These are phyloP conservation scores for Charaxes varanes DNA, from an alignment of 1,140 invertebrate genomes.

Conservation along the genomic window DNA sequence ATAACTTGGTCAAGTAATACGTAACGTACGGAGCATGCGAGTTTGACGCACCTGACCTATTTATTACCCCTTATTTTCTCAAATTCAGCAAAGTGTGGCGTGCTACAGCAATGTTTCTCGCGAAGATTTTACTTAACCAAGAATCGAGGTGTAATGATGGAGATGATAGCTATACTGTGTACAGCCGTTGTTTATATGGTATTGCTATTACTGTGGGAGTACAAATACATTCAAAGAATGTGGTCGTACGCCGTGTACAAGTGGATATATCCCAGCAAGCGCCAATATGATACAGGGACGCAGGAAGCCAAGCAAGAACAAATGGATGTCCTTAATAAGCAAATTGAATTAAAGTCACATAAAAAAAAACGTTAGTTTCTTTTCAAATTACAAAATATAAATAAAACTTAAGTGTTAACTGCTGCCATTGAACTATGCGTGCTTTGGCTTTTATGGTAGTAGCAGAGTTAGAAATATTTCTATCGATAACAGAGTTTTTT, in stretches of 20 bases:
- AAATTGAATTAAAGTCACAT: slow-evolving; percentile 22
- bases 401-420: too few species aligned
- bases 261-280: slow-evolving; percentile 18
- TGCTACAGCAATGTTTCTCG: slow-evolving; percentile 48
- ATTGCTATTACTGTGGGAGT: slow-evolving; percentile 44
- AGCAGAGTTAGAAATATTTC: too few species aligned
- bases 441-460: too few species aligned
- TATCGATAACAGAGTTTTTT: too few species aligned
- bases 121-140: slow-evolving; percentile 30
- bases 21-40: too few species aligned
- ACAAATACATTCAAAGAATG: slow-evolving; percentile 33
- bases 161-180: slow-evolving; percentile 33
- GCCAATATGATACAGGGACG: slow-evolving; percentile 8
- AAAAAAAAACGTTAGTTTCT: slow-evolving; percentile 20
- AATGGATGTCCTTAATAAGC: slow-evolving; percentile 32
- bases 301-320: slow-evolving; percentile 30
- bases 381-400: background rate
- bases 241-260: slow-evolving; percentile 17
- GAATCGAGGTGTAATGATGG: slow-evolving; percentile 29
- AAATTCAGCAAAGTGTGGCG: slow-evolving; percentile 51
- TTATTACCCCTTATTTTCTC: too few species aligned
- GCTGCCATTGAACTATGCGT: too few species aligned
- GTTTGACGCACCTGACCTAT: too few species aligned
- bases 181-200: slow-evolving; percentile 28
- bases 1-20: too few species aligned